Evolutionary conservation across 92 coral and sea anemone genomes (phyloP).

Genomic region (Actinostola sp.): DNA sequence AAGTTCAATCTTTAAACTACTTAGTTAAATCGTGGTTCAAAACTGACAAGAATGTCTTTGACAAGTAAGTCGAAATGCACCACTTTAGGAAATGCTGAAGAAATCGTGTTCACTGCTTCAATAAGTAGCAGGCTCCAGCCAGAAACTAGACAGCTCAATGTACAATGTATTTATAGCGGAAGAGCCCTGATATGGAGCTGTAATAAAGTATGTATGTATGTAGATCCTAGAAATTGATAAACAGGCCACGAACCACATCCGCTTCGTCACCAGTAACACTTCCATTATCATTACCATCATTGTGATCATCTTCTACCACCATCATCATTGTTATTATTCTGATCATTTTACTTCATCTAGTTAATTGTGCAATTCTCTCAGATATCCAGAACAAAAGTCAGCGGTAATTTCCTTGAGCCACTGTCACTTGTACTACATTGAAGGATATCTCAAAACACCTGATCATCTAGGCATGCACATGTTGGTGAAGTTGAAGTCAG

Average conservation of each 20-base stretch:
- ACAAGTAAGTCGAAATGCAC: constrained; percentile 27
- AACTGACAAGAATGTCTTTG: constrained; percentile 11
- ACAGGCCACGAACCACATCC: no score
- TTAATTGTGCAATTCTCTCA: neutral
- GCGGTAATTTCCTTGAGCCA: neutral
- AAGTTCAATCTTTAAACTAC: neutral
- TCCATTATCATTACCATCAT: no score
- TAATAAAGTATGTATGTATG: no score
- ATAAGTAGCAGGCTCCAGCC: no score
- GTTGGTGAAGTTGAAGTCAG: neutral
- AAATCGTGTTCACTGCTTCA: no score
- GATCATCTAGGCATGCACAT: neutral
- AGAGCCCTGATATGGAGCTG: neutral
- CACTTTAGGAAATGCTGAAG: no score
- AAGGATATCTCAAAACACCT: constrained; percentile 16
- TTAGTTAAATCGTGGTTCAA: constrained; percentile 19
- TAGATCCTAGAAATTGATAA: no score
- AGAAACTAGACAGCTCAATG: no score
- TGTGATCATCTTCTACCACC: no score
- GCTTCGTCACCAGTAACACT: no score
- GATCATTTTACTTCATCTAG: neutral
- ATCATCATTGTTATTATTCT: no score
- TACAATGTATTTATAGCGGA: no score
- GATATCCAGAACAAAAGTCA: constrained; percentile 33
- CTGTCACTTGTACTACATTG: constrained; percentile 21